A percentile compares a stretch with the other conserved stretches of the same genome.
Conservation (phyloP, 2,888 invertebrate genomes). For the Tetramorium bicarinatum region DNA sequence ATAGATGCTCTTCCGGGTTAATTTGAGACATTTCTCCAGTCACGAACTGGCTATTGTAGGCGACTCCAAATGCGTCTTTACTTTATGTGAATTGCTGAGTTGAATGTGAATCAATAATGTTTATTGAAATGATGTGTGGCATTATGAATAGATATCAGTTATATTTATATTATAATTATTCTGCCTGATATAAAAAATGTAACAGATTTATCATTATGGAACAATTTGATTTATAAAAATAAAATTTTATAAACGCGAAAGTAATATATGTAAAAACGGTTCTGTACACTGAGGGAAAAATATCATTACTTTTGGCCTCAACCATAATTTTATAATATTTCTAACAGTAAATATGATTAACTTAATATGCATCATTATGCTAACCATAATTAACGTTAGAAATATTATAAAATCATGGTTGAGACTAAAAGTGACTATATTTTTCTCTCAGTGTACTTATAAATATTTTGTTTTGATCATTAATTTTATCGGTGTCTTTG, state of each 20-base stretch:
- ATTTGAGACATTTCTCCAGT: background rate
- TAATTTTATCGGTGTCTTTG: background rate
- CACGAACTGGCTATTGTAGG: background rate
- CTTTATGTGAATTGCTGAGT: background rate
- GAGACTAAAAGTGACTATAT: no score
- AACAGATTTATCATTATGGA: background rate
- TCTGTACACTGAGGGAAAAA: no score
- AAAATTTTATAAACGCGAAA: background rate
- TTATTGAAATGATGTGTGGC: background rate
- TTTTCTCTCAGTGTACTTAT: no score
- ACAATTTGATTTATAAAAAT: background rate
- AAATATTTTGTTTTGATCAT: background rate
- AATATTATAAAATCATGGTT: no score
- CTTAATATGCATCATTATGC: no score
- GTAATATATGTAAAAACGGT: background rate
- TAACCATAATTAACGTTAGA: no score
- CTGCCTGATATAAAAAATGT: background rate
- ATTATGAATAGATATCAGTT: background rate
- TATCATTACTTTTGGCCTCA: no score
- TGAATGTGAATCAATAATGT: constrained; percentile 15
- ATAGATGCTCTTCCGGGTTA: constrained; percentile 7
- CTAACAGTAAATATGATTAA: no score
- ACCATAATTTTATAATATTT: no score
- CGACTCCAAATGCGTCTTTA: background rate
- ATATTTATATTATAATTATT: background rate